Base-by-base conservation (phyloP, 2,888 invertebrate genomes). In the Noctua janthe region DNA sequence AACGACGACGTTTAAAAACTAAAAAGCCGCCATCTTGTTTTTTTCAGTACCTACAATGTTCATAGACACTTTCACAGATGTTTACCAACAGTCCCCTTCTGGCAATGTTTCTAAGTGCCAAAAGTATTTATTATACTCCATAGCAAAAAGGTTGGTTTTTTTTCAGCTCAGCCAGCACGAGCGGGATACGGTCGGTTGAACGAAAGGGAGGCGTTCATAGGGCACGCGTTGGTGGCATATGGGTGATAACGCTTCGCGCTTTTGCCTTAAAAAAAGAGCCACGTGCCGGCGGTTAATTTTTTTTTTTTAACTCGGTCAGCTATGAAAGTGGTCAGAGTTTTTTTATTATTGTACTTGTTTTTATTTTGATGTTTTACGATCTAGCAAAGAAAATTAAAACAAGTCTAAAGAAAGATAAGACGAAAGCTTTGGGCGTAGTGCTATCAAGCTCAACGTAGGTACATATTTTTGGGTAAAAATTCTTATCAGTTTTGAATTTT, bases 211-310 rank as follows among this genome's bases (percentile, higher is more conserved):
- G 83, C 74, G 80, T 83, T 78, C 82, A 88, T 92, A 93, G 90
- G 93, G 93, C 96, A 95, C 96, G 96, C 95, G 96, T 92, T 90
- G 90, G 95, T 95, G 94, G 93, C 96, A 97, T 97, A 95, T 96
- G 96, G 95, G 91, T 82, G 94, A 94, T 94, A 94, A 92, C 89
- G 88, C 86, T 62, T 82, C 83, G 91, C 89, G 89, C 89, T 77
- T 91, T 88, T 85, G 83, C 86, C 92, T 94, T 93, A 92, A 94
- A 94, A 90, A 86, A 89, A 88, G 74, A 71, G 93, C 87, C 96
- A 95, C 96, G 96, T 94, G 96, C 90, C 95, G 70, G 77, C 87
- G 77, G 90, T 95, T 95, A 94, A 81, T 79, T 82, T 78, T 75
- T 78, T 80, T 80, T 80, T 89, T 80, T 78, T 69, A 4, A 90